These are phyloP conservation scores for Phalacrocorax pelagicus DNA, from an alignment of 2,113 vertebrate genomes.

Conservation along the genomic window DNA sequence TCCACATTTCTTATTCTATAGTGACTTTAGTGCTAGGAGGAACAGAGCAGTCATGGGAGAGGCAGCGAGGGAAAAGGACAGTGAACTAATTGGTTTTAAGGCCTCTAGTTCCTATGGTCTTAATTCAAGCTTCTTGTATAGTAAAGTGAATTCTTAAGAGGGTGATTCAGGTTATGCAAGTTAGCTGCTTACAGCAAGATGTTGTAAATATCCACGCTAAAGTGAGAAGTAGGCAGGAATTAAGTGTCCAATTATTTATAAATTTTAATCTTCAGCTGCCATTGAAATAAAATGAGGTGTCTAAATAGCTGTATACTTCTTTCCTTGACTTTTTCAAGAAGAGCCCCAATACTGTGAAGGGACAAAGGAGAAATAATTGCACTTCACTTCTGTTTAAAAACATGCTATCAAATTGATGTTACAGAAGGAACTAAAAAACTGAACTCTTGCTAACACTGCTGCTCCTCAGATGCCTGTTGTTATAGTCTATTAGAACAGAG, in stretches of 20 bases:
- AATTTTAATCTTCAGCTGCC: neutral
- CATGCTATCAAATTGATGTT: neutral
- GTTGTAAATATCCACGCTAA: neutral
- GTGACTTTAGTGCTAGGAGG: neutral
- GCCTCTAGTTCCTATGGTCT: neutral
- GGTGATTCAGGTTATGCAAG: neutral
- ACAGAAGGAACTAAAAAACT: neutral
- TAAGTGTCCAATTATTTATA: neutral
- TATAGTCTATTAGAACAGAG: neutral
- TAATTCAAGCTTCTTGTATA: neutral
- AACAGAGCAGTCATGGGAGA: neutral
- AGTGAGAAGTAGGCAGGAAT: neutral
- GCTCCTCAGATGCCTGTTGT: neutral
- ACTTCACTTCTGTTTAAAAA: neutral
- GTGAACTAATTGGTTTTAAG: neutral
- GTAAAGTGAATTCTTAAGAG: neutral
- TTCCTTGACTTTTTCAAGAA: neutral
- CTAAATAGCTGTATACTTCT: neutral
- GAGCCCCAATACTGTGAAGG: neutral
- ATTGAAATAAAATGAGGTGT: neutral
- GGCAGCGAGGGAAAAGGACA: neutral
- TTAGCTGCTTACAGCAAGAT: neutral
- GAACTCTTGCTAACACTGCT: neutral
- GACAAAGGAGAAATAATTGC: neutral
- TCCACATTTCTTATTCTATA: neutral